These are phyloP conservation scores for Argya squamiceps DNA, from an alignment of 2,797 vertebrate genomes.

Conservation along the genomic window DNA sequence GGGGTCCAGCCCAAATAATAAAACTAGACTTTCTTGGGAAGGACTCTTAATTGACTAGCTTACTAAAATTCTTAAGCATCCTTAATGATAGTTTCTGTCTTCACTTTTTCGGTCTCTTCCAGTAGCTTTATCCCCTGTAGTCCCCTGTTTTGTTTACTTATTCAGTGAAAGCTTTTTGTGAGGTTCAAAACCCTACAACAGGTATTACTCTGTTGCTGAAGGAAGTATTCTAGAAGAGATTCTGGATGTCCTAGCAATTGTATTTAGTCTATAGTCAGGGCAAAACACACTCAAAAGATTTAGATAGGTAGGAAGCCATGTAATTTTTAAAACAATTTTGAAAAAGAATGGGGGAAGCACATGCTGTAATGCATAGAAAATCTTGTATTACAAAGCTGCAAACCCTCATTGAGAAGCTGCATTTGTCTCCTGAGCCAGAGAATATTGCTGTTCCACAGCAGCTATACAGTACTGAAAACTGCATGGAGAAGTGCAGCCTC, in stretches of 20 bases:
- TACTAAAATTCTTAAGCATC: background rate
- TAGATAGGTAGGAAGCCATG: background rate
- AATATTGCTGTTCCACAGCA: conserved; percentile 38
- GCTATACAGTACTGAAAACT: conserved; percentile 4
- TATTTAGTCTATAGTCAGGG: background rate
- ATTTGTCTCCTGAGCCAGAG: conserved; percentile 13
- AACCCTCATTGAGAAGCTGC: background rate
- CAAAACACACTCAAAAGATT: background rate
- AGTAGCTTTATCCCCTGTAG: background rate
- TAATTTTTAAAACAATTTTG: background rate
- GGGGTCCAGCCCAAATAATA: conserved; percentile 5
- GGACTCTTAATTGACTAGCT: background rate
- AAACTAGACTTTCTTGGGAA: conserved; percentile 28
- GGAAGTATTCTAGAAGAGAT: background rate
- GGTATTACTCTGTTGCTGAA: background rate
- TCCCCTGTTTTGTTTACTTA: background rate
- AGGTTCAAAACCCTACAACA: background rate
- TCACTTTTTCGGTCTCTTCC: background rate
- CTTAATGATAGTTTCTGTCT: background rate
- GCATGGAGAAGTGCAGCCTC: conserved; percentile 13
- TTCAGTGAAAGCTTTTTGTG: background rate
- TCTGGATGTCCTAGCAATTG: background rate
- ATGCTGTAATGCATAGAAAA: background rate
- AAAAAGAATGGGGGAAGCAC: background rate
- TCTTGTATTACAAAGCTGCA: background rate